Conservation (phyloP, 1,140 invertebrate species). For the Latrodectus geometricus region DNA sequence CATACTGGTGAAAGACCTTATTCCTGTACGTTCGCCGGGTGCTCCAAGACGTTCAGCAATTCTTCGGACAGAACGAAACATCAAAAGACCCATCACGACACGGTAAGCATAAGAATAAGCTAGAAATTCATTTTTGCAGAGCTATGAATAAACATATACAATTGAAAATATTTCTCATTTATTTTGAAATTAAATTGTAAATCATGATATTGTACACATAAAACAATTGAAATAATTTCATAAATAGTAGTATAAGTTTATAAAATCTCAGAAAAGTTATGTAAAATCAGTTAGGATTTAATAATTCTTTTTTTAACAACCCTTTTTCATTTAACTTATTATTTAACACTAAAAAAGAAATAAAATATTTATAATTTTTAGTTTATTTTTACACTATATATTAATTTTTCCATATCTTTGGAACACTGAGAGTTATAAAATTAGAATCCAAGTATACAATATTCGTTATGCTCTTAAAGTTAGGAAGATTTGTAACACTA, state of each 20-base stretch:
- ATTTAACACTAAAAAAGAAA: neutral
- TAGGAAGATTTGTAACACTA: too few relatives aligned
- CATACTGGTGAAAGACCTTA: conserved; percentile 89
- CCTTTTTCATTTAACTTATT: neutral
- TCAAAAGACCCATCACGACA: conserved; percentile 95
- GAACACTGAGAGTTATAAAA: too few relatives aligned
- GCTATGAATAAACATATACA: neutral
- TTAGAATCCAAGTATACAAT: too few relatives aligned
- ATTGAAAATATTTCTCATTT: neutral
- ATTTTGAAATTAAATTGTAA: neutral
- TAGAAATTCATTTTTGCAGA: neutral
- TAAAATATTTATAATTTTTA: neutral
- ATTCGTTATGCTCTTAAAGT: too few relatives aligned
- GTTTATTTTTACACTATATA: too few relatives aligned
- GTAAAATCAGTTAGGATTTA: neutral
- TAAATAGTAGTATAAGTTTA: neutral
- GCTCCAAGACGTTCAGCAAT: conserved; percentile 94
- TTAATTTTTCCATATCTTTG: too few relatives aligned
- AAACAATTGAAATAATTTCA: neutral
- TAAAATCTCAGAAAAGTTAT: neutral
- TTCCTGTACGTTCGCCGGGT: conserved; percentile 72
- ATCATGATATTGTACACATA: neutral
- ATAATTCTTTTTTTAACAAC: too few relatives aligned
- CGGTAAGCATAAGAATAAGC: conserved; percentile 77
- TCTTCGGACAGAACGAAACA: conserved; percentile 97